Conservation (phyloP, 2,888 invertebrate genomes). For the Pantelozetes paolii region DNA sequence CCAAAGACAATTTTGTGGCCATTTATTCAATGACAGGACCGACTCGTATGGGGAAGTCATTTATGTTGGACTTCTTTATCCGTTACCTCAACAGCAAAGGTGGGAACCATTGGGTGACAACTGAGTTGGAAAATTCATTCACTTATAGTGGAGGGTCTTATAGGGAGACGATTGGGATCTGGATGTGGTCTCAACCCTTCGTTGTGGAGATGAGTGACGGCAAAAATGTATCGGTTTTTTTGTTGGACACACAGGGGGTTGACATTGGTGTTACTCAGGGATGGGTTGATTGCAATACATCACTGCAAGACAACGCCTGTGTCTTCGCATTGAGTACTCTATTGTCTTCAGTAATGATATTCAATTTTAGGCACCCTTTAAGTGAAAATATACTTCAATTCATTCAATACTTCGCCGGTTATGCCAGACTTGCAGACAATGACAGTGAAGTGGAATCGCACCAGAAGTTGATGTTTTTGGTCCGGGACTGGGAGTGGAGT, state of each 20-base stretch:
- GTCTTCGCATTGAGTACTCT: slow-evolving; percentile 97
- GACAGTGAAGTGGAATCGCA: slow-evolving; percentile 70
- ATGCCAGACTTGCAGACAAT: slow-evolving; percentile 89
- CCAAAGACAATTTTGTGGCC: slow-evolving; percentile 34
- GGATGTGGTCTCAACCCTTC: slow-evolving; percentile 94
- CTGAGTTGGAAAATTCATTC: slow-evolving; percentile 56
- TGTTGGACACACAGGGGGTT: slow-evolving; percentile 76
- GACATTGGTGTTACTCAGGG: too few relatives aligned
- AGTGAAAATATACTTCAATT: slow-evolving; percentile 92
- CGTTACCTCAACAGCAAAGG: slow-evolving; percentile 46
- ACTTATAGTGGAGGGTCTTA: slow-evolving; percentile 96
- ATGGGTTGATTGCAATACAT: slow-evolving; percentile 94
- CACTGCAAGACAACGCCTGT: slow-evolving; percentile 94
- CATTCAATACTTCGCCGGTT: slow-evolving; percentile 87
- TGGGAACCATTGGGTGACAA: slow-evolving; percentile 40
- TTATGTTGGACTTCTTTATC: slow-evolving; percentile 48
- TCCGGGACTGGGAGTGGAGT: slow-evolving; percentile 96
- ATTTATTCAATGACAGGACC: slow-evolving; percentile 49
- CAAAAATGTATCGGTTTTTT: slow-evolving; percentile 66
- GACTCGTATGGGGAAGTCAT: slow-evolving; percentile 49
- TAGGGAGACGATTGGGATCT: slow-evolving; percentile 90
- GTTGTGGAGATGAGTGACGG: slow-evolving; percentile 58
- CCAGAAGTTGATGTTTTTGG: slow-evolving; percentile 80
- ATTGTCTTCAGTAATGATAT: slow-evolving; percentile 74
- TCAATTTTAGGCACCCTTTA: slow-evolving; percentile 87